A percentile compares a stretch with the other conserved stretches of the same genome.
Conservation (phyloP, 92 coral and sea anemone genomes). For the Phenganax subtilis region DNA sequence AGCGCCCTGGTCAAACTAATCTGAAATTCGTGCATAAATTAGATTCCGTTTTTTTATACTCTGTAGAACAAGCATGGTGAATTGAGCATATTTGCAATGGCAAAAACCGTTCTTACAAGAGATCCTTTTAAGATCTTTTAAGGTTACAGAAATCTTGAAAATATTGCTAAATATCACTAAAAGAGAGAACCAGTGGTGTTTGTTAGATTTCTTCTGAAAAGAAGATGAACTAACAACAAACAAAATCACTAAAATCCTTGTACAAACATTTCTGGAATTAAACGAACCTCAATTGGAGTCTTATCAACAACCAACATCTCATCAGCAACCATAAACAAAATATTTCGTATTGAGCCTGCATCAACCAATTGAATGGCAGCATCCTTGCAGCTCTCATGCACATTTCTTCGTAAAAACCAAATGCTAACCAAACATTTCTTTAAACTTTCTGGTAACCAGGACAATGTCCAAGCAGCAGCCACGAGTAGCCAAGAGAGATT, state of each 20-base stretch:
- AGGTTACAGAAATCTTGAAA: too few species aligned
- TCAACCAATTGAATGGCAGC: slow-evolving; percentile 64
- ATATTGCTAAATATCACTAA: too few species aligned
- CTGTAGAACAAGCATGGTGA: neutral
- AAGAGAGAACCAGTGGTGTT: too few species aligned
- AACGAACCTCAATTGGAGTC: slow-evolving; percentile 55
- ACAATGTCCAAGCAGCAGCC: slow-evolving; percentile 50
- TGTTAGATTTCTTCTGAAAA: too few species aligned
- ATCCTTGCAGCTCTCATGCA: slow-evolving; percentile 49
- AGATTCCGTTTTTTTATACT: neutral
- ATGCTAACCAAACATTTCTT: slow-evolving; percentile 60
- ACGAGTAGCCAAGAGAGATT: slow-evolving; percentile 76
- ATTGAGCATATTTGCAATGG: neutral
- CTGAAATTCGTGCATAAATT: neutral
- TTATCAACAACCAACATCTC: slow-evolving; percentile 78
- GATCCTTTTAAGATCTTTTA: too few species aligned
- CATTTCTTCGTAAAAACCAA: slow-evolving; percentile 74
- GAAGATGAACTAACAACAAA: too few species aligned
- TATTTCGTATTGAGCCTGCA: slow-evolving; percentile 57
- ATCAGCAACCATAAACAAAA: slow-evolving; percentile 64
- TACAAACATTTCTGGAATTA: neutral
- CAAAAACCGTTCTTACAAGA: too few species aligned
- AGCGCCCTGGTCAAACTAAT: too few species aligned
- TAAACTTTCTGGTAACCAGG: slow-evolving; percentile 58
- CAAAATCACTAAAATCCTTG: too few species aligned